phyloP scores from a whole-genome alignment of 2,888 invertebrate species.

The Crossocerus cetratus region DNA sequence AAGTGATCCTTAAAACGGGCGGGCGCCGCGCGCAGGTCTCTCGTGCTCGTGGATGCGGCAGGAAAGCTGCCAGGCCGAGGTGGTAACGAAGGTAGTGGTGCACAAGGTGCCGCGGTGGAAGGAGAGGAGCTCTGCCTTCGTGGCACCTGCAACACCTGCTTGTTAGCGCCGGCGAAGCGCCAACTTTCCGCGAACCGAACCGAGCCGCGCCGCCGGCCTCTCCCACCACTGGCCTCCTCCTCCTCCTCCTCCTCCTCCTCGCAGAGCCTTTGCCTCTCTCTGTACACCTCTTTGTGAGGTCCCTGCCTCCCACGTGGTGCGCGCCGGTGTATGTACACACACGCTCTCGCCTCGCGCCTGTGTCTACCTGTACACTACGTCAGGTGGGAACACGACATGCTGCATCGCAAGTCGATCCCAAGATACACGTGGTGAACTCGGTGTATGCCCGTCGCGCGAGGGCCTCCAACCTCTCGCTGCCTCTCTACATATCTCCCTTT shows the following conservation, averaged over 20 bases:
- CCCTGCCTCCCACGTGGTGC: slow-evolving; percentile 46
- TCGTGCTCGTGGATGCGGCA: neutral
- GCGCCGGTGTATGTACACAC: slow-evolving; percentile 6
- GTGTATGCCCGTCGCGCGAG: slow-evolving; percentile 23
- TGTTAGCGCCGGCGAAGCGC: slow-evolving; percentile 44
- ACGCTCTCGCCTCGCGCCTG: neutral
- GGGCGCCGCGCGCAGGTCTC: neutral
- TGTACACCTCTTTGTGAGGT: slow-evolving; percentile 44
- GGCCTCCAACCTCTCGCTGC: too few species aligned
- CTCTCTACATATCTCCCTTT: too few species aligned
- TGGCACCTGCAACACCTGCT: slow-evolving; percentile 62
- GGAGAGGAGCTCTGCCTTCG: slow-evolving; percentile 37
- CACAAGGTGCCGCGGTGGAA: too few species aligned
- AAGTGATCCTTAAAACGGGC: neutral
- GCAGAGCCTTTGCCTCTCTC: slow-evolving; percentile 10
- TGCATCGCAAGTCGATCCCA: slow-evolving; percentile 48
- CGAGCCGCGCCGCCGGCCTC: slow-evolving; percentile 7
- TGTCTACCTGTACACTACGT: slow-evolving; percentile 39
- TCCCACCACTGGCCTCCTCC: neutral
- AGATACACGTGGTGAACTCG: slow-evolving; percentile 39
- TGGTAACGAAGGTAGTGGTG: slow-evolving; percentile 15
- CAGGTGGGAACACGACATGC: slow-evolving; percentile 60
- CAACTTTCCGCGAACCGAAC: slow-evolving; percentile 47
- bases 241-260: slow-evolving; percentile 1
- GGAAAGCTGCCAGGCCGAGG: slow-evolving; percentile 15